Conservation (phyloP, 2,797 vertebrate genomes). For the Mus caroli region DNA sequence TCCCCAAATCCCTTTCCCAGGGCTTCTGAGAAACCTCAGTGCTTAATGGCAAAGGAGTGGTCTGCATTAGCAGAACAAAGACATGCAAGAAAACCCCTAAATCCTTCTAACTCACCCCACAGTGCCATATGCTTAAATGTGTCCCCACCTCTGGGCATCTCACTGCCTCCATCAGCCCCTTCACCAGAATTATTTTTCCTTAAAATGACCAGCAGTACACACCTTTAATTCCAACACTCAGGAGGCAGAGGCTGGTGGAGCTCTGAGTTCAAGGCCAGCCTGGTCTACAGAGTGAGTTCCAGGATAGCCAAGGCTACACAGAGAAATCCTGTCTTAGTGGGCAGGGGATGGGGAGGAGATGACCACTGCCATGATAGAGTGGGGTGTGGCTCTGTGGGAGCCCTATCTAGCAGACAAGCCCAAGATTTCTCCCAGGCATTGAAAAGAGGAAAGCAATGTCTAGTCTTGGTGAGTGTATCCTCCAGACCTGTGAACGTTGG, state of each 20-base stretch:
- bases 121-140: not conserved
- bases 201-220: not conserved
- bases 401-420: not conserved
- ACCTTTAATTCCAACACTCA: not conserved
- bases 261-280: not conserved
- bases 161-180: not conserved
- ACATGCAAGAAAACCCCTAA: conserved; percentile 47
- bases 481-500: not conserved
- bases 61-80: conserved; percentile 61
- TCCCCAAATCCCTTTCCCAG: not conserved
- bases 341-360: not conserved
- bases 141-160: not conserved
- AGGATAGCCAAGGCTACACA: not conserved
- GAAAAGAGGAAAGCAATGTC: not conserved
- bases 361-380: not conserved
- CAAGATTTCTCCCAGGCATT: not conserved
- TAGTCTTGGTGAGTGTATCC: not conserved
- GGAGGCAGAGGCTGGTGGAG: not conserved
- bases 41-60: conserved; percentile 35
- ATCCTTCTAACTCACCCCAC: conserved; percentile 47
- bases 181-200: not conserved
- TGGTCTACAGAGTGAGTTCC: not conserved
- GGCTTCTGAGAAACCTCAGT: conserved; percentile 52
- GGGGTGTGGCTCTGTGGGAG: not conserved
- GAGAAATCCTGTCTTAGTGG: not conserved